Percentiles rank a stretch among this genome's conserved stretches.
These are phyloP conservation scores for Apeira syringaria DNA, from an alignment of 2,888 invertebrate genomes.

Conservation along the genomic window DNA sequence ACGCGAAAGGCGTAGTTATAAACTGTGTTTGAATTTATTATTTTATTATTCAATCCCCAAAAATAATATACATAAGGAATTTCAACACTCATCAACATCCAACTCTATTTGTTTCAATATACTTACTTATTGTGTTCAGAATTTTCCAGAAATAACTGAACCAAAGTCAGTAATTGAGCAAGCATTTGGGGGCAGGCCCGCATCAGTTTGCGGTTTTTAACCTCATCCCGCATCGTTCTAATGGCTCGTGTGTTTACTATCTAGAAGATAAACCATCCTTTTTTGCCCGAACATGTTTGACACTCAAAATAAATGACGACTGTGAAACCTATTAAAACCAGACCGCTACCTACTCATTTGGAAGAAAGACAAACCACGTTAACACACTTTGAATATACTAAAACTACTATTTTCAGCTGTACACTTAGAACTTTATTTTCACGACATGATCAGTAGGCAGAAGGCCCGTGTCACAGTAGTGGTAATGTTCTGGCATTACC, in stretches of 20 bases:
- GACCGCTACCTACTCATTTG: neutral
- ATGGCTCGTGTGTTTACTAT: conserved; percentile 4
- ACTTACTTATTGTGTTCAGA: neutral
- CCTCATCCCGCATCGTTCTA: conserved; percentile 4
- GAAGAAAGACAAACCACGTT: neutral
- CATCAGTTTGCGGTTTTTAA: conserved; percentile 8
- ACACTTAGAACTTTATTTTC: no score
- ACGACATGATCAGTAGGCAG: no score
- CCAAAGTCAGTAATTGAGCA: conserved; percentile 4
- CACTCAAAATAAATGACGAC: neutral
- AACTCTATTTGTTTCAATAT: no score
- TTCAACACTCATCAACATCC: no score
- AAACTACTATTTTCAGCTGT: no score
- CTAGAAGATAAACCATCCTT: conserved; percentile 1
- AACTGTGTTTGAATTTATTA: no score
- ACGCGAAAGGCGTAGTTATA: no score
- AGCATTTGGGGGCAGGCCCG: conserved; percentile 3
- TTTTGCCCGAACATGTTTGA: neutral
- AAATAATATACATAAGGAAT: no score
- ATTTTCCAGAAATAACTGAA: neutral
- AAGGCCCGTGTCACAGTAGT: no score
- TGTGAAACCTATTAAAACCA: conserved; percentile 3
- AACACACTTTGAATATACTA: neutral
- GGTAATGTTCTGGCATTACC: no score
- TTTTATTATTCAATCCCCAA: no score